Evolutionary conservation across 1,140 invertebrate genomes (phyloP).

Genomic region (Mercenaria mercenaria): DNA sequence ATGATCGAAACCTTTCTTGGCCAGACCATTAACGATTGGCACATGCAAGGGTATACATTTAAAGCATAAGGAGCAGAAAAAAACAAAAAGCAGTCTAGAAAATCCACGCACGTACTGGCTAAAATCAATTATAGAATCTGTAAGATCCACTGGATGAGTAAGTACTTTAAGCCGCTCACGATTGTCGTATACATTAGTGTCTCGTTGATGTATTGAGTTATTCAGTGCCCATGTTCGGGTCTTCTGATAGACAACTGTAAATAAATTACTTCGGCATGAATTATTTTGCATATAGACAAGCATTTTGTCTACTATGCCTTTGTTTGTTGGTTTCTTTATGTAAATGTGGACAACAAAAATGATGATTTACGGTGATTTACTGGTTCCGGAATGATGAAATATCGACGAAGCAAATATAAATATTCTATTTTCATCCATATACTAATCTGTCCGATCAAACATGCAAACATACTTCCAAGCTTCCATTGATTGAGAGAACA

Average conservation of each 20-base stretch:
- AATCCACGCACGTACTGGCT: too few species aligned
- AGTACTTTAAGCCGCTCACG: too few species aligned
- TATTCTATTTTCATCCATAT: background rate
- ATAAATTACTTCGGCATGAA: background rate
- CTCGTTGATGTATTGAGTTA: too few species aligned
- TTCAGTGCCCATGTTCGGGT: too few species aligned
- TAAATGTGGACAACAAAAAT: background rate
- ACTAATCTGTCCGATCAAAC: background rate
- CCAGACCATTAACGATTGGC: too few species aligned
- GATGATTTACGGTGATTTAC: conserved; percentile 19
- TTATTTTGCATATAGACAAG: conserved; percentile 16
- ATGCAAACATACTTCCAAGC: background rate
- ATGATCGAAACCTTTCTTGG: too few species aligned
- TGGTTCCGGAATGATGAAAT: background rate
- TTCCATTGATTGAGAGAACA: background rate
- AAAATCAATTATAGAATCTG: too few species aligned
- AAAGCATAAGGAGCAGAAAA: too few species aligned
- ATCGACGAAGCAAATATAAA: background rate
- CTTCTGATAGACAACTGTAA: background rate
- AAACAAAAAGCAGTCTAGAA: too few species aligned
- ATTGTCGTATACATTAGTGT: too few species aligned
- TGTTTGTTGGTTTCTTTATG: background rate
- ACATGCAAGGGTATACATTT: too few species aligned
- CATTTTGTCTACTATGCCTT: background rate
- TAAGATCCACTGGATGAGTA: background rate